phyloP scores from a whole-genome alignment of 2,113 vertebrate species.

The Parotia lawesii region DNA sequence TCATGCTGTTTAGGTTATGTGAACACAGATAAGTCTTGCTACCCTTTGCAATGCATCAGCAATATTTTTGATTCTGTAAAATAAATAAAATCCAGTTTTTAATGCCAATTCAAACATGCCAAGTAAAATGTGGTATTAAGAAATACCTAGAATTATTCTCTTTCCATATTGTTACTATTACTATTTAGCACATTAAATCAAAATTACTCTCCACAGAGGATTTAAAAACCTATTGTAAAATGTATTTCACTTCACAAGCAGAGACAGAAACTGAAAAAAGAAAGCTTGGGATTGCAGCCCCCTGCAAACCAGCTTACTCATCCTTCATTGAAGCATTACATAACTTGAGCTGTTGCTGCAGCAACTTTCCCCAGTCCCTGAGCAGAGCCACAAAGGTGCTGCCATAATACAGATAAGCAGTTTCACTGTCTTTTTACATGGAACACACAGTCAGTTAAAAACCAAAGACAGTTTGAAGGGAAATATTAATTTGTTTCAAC shows the following conservation, averaged over 20 bases:
- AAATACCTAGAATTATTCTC: background rate
- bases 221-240: background rate
- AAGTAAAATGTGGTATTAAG: background rate
- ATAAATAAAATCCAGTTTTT: background rate
- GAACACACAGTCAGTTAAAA: background rate
- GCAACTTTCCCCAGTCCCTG: background rate
- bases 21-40: background rate
- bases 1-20: background rate
- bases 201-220: background rate
- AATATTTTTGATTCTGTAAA: background rate
- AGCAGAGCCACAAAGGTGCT: background rate
- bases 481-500: background rate
- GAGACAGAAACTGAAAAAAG: background rate
- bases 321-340: background rate
- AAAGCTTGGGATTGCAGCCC: background rate
- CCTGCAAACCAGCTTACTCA: background rate
- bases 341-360: slow-evolving; percentile 8
- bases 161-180: background rate
- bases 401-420: background rate
- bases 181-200: background rate
- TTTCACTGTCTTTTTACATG: background rate
- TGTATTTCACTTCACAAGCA: background rate
- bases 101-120: background rate
- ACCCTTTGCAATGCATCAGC: background rate
- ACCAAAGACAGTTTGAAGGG: background rate